Conservation (phyloP, 2,888 invertebrate species). For the Trissoscelio sp. region DNA sequence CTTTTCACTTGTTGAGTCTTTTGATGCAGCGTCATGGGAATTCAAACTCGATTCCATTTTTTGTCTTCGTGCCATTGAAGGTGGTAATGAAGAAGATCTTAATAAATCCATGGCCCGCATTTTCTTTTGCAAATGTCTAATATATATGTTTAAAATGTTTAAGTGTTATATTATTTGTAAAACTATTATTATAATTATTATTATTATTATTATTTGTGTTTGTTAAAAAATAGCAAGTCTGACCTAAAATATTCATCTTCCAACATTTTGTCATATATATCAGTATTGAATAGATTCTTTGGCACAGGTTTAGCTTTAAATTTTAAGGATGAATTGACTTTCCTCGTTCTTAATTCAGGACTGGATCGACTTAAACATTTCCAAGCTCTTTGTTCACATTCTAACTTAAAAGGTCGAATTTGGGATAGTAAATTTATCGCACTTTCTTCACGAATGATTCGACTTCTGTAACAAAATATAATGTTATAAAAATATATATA, state of each 20-base stretch:
- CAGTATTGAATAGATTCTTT: slow-evolving; percentile 88
- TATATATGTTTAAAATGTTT: no score
- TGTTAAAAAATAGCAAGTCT: no score
- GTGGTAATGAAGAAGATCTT: slow-evolving; percentile 87
- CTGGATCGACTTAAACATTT: slow-evolving; percentile 79
- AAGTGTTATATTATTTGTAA: no score
- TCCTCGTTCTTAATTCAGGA: slow-evolving; percentile 78
- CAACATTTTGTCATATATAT: slow-evolving; percentile 88
- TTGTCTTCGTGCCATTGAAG: slow-evolving; percentile 88
- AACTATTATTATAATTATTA: no score
- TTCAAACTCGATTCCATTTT: slow-evolving; percentile 74
- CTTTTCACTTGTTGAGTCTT: slow-evolving; percentile 70
- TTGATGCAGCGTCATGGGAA: slow-evolving; percentile 64
- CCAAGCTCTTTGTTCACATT: slow-evolving; percentile 80
- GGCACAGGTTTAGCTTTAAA: slow-evolving; percentile 89
- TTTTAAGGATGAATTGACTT: slow-evolving; percentile 56
- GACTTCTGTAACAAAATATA: slow-evolving; percentile 77
- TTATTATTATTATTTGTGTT: no score
- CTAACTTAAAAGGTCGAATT: slow-evolving; percentile 80
- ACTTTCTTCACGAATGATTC: slow-evolving; percentile 80
- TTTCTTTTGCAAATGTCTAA: slow-evolving; percentile 82
- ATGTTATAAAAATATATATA: no score
- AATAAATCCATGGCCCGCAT: slow-evolving; percentile 89
- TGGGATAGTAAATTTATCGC: slow-evolving; percentile 80
- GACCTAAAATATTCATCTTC: slow-evolving; percentile 90